Conservation (phyloP, 1,140 invertebrate species). For the Kradibia gibbosae region DNA sequence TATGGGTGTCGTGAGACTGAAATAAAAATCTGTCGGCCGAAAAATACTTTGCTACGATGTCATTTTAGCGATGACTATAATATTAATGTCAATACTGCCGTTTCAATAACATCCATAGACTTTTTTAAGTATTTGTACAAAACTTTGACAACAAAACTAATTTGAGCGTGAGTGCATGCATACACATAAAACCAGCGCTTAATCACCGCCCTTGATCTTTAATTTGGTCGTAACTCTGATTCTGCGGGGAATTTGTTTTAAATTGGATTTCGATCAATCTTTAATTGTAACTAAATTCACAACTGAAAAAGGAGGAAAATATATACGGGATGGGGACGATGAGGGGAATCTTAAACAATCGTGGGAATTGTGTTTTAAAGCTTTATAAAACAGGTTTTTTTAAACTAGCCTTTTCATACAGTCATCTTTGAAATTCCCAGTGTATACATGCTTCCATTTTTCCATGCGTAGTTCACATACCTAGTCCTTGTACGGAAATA, state of each 20-base stretch:
- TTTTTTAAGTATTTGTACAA: not conserved
- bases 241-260: not conserved
- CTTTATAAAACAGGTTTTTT: not conserved
- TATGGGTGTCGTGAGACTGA: not conserved
- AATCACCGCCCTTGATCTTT: not conserved
- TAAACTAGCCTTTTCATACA: not conserved
- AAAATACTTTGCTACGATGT: not conserved
- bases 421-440: no score
- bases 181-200: not conserved
- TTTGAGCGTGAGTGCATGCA: not conserved
- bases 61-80: no score
- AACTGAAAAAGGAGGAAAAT: not conserved
- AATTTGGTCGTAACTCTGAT: not conserved
- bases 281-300: not conserved
- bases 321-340: not conserved
- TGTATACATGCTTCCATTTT: no score
- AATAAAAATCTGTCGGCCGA: not conserved
- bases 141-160: conserved; percentile 8
- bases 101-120: not conserved
- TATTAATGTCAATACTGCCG: no score
- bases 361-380: conserved; percentile 16
- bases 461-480: no score
- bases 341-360: not conserved
- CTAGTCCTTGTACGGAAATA: no score
- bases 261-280: not conserved